Evolutionary conservation across 2,113 vertebrate species (phyloP).

Genomic region (Merops nubicus): DNA sequence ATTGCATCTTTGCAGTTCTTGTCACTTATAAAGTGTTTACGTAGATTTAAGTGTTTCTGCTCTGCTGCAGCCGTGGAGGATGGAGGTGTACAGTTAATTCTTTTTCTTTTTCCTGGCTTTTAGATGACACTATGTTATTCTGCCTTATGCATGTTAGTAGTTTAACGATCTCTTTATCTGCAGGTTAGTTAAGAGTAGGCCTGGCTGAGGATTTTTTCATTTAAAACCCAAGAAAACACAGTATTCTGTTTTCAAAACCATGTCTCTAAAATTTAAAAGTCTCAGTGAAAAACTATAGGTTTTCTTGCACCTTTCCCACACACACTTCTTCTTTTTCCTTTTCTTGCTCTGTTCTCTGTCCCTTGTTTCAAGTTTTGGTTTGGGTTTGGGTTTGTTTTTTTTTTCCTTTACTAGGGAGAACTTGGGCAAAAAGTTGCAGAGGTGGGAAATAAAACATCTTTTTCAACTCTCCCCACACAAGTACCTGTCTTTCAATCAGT

Average conservation of each 20-base stretch:
- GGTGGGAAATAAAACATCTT: background rate
- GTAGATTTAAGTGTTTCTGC: background rate
- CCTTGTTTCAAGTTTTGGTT: background rate
- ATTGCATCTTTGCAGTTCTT: background rate
- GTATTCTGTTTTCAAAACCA: background rate
- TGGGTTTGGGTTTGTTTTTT: background rate
- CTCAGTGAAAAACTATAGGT: background rate
- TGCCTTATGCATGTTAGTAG: background rate
- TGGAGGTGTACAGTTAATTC: background rate
- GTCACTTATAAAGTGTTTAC: background rate
- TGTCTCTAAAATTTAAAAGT: background rate
- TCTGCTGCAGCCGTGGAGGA: background rate
- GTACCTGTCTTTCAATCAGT: background rate
- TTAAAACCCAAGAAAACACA: background rate
- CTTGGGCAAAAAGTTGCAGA: background rate
- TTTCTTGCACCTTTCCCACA: background rate
- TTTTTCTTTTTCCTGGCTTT: background rate
- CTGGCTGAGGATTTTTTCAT: background rate
- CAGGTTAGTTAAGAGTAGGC: background rate
- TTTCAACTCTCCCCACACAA: background rate
- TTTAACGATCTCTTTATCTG: background rate
- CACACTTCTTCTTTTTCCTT: background rate
- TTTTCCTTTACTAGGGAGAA: background rate
- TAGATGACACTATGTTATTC: background rate
- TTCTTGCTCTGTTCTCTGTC: background rate